These are phyloP conservation scores for Nicator chloris DNA, from an alignment of 2,113 vertebrate species.

Conservation along the genomic window DNA sequence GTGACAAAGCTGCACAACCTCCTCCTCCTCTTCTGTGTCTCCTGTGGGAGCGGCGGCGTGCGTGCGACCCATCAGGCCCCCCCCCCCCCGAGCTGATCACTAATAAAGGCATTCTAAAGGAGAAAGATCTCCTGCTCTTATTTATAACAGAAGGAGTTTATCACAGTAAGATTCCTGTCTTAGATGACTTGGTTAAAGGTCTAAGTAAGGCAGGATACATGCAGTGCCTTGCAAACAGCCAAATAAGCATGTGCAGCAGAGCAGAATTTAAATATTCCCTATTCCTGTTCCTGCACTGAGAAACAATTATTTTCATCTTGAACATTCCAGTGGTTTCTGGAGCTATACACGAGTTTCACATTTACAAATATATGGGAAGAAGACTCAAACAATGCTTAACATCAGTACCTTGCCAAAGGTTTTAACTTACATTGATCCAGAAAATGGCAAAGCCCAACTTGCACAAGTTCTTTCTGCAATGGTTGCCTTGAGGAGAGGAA, in stretches of 20 bases:
- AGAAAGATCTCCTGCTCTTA: too few relatives aligned
- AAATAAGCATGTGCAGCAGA: neutral
- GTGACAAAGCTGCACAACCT: too few relatives aligned
- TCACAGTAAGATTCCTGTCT: neutral
- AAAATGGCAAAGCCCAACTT: conserved; percentile 21
- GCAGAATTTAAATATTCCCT: neutral
- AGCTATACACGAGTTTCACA: neutral
- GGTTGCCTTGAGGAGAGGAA: neutral
- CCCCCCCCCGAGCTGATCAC: too few relatives aligned
- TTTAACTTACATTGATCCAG: neutral
- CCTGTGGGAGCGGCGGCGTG: too few relatives aligned
- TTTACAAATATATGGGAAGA: neutral
- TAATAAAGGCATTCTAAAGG: too few relatives aligned
- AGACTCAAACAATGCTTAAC: neutral
- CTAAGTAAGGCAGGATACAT: neutral
- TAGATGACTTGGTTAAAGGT: neutral
- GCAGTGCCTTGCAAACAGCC: neutral
- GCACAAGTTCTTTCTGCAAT: neutral
- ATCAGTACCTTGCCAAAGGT: neutral
- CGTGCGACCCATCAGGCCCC: too few relatives aligned
- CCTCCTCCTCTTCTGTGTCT: too few relatives aligned
- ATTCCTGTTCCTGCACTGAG: neutral
- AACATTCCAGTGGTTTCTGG: neutral
- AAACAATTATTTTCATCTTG: neutral
- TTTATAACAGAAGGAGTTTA: neutral